These are phyloP conservation scores for Fulmarus glacialis DNA, from an alignment of 2,113 vertebrate genomes.

Conservation along the genomic window DNA sequence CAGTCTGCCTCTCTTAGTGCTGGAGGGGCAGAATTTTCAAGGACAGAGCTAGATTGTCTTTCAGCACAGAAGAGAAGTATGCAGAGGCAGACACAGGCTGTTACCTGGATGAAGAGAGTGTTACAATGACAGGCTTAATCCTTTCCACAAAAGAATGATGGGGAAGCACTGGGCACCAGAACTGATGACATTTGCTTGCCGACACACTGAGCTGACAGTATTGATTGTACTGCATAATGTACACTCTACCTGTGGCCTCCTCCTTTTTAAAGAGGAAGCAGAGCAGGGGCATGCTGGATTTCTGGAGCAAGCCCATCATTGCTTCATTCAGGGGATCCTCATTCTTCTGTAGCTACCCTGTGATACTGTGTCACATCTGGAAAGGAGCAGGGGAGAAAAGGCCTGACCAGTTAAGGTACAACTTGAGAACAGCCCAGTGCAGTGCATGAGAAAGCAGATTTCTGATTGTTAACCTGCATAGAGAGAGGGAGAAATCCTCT, in stretches of 20 bases:
- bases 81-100: background rate
- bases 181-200: fast-evolving
- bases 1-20: background rate
- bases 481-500: background rate
- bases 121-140: background rate
- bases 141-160: background rate
- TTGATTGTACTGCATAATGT: background rate
- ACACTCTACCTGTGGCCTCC: slow-evolving; percentile 2
- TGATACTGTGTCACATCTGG: slow-evolving; percentile 42
- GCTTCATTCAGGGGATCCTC: slow-evolving; percentile 47
- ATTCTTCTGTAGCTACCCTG: slow-evolving; percentile 56
- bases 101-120: background rate
- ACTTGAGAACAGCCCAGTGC: background rate
- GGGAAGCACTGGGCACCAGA: background rate
- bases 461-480: background rate
- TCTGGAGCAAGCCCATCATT: slow-evolving; percentile 48
- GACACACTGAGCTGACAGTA: background rate
- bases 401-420: background rate
- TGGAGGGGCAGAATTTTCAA: background rate
- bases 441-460: background rate
- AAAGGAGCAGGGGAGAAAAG: background rate
- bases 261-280: slow-evolving; percentile 52
- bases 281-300: background rate
- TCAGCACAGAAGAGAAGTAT: background rate
- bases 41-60: background rate